Evolutionary conservation across 2,888 invertebrate species (phyloP).

Genomic region (Dermolepida albohirtum): DNA sequence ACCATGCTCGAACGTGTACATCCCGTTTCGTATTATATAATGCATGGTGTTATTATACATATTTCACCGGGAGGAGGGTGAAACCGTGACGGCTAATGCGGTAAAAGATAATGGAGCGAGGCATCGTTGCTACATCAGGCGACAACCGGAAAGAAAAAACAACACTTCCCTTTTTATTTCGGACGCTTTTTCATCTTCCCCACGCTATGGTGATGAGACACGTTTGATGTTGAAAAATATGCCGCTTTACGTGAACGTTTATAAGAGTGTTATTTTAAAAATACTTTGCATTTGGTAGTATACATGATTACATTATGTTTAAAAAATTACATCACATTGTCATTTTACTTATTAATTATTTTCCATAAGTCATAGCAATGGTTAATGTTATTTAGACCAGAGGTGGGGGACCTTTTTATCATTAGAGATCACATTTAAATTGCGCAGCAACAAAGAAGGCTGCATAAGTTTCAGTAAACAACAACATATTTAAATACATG

Average conservation of each 20-base stretch:
- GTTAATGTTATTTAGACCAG: no score
- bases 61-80: constrained; percentile 56
- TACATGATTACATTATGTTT: no score
- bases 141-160: constrained; percentile 48
- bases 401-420: no score
- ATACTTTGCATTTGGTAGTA: no score
- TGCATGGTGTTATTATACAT: constrained; percentile 62
- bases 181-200: constrained; percentile 44
- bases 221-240: not conserved
- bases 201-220: constrained; percentile 10
- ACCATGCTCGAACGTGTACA: not conserved
- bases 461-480: no score
- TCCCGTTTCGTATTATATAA: constrained; percentile 52
- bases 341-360: no score
- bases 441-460: no score
- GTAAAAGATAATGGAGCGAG: constrained; percentile 55
- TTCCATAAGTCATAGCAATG: no score
- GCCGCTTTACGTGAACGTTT: not conserved
- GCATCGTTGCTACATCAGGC: constrained; percentile 47
- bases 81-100: constrained; percentile 54
- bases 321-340: no score
- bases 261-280: not conserved
- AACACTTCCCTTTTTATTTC: constrained; percentile 54
- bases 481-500: no score
- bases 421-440: no score